These are phyloP conservation scores for Lobophora halterata DNA, from an alignment of 2,888 invertebrate species.

Conservation along the genomic window DNA sequence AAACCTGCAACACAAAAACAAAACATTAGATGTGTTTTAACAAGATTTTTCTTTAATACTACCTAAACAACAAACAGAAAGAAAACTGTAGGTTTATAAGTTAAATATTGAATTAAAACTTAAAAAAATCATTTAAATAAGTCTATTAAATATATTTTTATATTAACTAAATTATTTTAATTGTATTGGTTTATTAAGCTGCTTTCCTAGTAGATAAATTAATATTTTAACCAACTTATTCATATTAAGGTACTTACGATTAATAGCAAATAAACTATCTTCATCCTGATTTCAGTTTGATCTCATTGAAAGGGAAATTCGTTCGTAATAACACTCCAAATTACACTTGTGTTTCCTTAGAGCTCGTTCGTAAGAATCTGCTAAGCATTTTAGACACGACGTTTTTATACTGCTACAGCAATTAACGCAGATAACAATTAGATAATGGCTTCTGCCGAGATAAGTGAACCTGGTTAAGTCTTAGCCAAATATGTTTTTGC, in stretches of 20 bases:
- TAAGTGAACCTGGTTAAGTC: conserved; percentile 52
- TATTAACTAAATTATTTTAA: too few species aligned
- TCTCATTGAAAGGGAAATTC: conserved; percentile 61
- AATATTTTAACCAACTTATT: background rate
- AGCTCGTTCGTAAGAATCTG: conserved; percentile 71
- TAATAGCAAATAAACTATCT: conserved; percentile 58
- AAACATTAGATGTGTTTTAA: conserved; percentile 10
- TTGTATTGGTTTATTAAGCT: too few species aligned
- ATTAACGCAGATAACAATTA: conserved; percentile 72
- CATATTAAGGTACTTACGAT: conserved; percentile 56
- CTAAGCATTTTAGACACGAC: conserved; percentile 42
- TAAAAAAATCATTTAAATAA: too few species aligned
- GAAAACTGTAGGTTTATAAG: too few species aligned
- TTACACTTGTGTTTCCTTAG: conserved; percentile 59
- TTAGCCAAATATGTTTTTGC: conserved; percentile 74
- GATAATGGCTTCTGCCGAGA: conserved; percentile 68
- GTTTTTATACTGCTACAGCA: conserved; percentile 66
- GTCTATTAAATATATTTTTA: too few species aligned
- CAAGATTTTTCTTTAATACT: conserved; percentile 6
- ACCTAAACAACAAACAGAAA: background rate
- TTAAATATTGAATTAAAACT: too few species aligned
- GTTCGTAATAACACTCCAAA: conserved; percentile 61
- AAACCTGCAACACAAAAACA: conserved; percentile 62
- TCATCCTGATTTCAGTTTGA: conserved; percentile 55
- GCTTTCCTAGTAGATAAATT: too few species aligned